Evolutionary conservation across 2,113 vertebrate genomes (phyloP).

Genomic region (Illadopsis cleaveri): DNA sequence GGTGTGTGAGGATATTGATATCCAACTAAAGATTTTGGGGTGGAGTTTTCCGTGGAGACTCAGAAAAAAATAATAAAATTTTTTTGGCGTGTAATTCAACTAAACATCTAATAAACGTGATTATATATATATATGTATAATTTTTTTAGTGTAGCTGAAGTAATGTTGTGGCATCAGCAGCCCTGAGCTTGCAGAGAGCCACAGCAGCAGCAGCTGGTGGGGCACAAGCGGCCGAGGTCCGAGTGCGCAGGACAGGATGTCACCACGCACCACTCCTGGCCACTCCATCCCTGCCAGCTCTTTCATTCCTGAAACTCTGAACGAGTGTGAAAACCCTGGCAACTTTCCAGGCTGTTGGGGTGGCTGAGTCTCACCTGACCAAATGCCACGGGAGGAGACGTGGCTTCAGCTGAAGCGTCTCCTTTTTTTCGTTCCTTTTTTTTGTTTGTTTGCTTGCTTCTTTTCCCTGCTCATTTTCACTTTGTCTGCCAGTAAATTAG

Average conservation of each 20-base stretch:
- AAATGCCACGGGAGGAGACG: rapidly evolving
- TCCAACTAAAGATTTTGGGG: conserved; percentile 44
- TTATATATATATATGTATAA: not conserved
- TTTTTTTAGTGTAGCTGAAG: not conserved
- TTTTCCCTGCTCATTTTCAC: not conserved
- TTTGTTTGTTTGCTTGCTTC: not conserved
- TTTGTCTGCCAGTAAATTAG: not conserved
- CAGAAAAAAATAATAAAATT: rapidly evolving
- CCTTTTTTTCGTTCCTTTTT: not conserved
- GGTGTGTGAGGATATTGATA: conserved; percentile 38
- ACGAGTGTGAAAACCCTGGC: not conserved
- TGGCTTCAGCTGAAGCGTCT: not conserved
- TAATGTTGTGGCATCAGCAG: not conserved
- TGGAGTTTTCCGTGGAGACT: conserved; percentile 36
- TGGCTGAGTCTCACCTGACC: not conserved
- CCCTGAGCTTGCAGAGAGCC: not conserved
- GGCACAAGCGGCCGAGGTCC: not conserved
- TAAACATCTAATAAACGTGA: not conserved
- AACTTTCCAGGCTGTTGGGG: not conserved
- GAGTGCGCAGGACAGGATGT: not conserved
- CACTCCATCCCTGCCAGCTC: not conserved
- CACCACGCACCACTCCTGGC: rapidly evolving
- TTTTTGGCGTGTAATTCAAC: not conserved
- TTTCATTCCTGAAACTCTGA: not conserved
- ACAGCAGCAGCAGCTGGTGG: not conserved